phyloP scores from a whole-genome alignment of 2,797 vertebrate genomes.

The Mareca strepera region DNA sequence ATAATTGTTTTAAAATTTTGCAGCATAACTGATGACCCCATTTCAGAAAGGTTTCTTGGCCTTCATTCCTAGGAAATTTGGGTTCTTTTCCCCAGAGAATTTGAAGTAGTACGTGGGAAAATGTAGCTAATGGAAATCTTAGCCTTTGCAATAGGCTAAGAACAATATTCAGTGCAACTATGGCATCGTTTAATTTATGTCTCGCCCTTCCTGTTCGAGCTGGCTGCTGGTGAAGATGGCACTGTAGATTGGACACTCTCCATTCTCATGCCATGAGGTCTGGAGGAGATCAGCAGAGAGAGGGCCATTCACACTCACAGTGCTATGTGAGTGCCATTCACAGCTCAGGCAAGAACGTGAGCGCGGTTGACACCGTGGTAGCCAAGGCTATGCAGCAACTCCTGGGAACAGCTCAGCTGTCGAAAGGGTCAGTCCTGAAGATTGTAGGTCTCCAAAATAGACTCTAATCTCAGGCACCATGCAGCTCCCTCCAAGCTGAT shows the following conservation, averaged over 20 bases:
- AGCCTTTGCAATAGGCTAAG: background rate
- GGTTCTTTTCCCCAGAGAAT: background rate
- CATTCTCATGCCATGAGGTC: fast-evolving
- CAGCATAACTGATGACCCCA: background rate
- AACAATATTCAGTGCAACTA: fast-evolving
- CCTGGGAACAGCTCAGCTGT: background rate
- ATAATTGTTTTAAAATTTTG: background rate
- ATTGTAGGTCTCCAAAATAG: slow-evolving; percentile 44
- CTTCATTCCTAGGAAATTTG: background rate
- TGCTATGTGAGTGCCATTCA: background rate
- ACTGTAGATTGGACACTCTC: background rate
- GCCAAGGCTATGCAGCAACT: background rate
- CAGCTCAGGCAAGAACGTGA: fast-evolving
- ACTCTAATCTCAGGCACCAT: slow-evolving; percentile 25
- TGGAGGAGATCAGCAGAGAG: background rate
- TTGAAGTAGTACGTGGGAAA: background rate
- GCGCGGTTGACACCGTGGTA: fast-evolving
- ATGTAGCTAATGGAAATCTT: background rate
- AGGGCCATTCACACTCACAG: background rate
- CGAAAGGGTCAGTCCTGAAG: background rate
- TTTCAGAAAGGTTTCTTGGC: background rate
- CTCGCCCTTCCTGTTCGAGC: fast-evolving
- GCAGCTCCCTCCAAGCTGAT: background rate
- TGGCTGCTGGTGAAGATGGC: background rate
- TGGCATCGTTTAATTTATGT: background rate